Percentiles rank a stretch among this genome's conserved stretches.
These are phyloP conservation scores for Pterocles orientalis DNA, from an alignment of 2,113 vertebrate genomes.

Conservation along the genomic window DNA sequence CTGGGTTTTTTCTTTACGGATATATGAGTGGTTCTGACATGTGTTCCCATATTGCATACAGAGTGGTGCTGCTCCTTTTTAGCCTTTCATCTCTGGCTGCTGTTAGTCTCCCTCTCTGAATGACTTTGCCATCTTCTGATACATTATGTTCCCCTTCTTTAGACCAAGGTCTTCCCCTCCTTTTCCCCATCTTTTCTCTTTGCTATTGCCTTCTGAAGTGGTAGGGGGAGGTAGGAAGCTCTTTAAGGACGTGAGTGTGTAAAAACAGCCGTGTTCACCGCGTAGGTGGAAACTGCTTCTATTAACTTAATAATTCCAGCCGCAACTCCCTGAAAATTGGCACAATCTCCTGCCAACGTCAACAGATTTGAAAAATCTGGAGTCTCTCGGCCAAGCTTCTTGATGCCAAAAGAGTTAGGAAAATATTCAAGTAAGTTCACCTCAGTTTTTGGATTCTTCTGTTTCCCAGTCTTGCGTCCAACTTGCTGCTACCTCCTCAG, in stretches of 20 bases:
- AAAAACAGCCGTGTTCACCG: neutral
- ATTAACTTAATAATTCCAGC: constrained; percentile 33
- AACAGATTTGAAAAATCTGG: neutral
- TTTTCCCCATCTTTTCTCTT: neutral
- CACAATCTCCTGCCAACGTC: neutral
- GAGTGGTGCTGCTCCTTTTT: too few species aligned
- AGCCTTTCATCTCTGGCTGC: neutral
- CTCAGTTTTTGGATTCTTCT: constrained; percentile 23
- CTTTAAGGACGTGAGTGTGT: neutral
- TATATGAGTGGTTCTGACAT: neutral
- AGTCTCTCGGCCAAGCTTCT: neutral
- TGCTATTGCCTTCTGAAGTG: neutral
- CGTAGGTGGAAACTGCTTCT: constrained; percentile 22
- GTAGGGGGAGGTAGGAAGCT: neutral
- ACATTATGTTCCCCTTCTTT: neutral
- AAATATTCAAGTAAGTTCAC: neutral
- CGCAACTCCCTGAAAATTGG: constrained; percentile 5
- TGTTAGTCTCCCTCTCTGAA: neutral
- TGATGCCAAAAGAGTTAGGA: neutral
- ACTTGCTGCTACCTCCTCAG: neutral
- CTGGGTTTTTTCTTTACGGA: neutral
- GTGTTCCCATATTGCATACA: rapidly evolving
- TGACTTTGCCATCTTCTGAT: neutral
- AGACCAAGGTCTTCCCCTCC: neutral
- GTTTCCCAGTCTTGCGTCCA: neutral